Base-by-base conservation (phyloP, 53 echinoderm and acorn worm species). In the Astropecten irregularis region DNA sequence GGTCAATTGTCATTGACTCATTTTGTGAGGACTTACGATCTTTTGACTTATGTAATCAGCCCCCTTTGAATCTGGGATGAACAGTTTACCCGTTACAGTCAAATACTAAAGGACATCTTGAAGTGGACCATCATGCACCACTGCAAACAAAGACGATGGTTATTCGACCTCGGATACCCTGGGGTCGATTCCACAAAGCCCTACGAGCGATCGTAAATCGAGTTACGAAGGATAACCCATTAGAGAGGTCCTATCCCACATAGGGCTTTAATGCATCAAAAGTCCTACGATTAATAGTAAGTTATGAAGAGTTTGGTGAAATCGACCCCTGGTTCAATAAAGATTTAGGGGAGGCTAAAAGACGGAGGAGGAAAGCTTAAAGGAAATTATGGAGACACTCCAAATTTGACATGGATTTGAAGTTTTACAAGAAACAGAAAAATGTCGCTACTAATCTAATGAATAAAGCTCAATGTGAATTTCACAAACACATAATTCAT, bases 241-340 rank as follows among this genome's bases (percentile, higher is more conserved):
- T n/a, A n/a, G n/a, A n/a, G n/a, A n/a, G n/a, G n/a, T n/a, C n/a
- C n/a, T n/a, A n/a, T n/a, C n/a, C n/a, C n/a, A n/a, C n/a, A n/a
- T n/a, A n/a, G n/a, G n/a, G n/a, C n/a, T n/a, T n/a, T n/a, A n/a
- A n/a, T n/a, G n/a, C n/a, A n/a, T n/a, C n/a, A n/a, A n/a, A n/a
- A n/a, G n/a, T n/a, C n/a, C n/a, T n/a, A n/a, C n/a, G n/a, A n/a
- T n/a, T n/a, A n/a, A n/a, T n/a, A n/a, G n/a, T n/a, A n/a, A n/a
- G n/a, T n/a, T n/a, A n/a, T n/a, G n/a, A n/a, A n/a, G n/a, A n/a
- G n/a, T n/a, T n/a, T n/a, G n/a, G n/a, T n/a, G n/a, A n/a, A n/a
- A n/a, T n/a, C n/a, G n/a, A n/a, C n/a, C n/a, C n/a, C n/a, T 67
- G 67, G 67, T 67, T 40, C 67, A 67, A 29, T 42, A 9, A 40